These are phyloP conservation scores for Trilocha varians DNA, from an alignment of 2,888 invertebrate genomes.

Conservation along the genomic window DNA sequence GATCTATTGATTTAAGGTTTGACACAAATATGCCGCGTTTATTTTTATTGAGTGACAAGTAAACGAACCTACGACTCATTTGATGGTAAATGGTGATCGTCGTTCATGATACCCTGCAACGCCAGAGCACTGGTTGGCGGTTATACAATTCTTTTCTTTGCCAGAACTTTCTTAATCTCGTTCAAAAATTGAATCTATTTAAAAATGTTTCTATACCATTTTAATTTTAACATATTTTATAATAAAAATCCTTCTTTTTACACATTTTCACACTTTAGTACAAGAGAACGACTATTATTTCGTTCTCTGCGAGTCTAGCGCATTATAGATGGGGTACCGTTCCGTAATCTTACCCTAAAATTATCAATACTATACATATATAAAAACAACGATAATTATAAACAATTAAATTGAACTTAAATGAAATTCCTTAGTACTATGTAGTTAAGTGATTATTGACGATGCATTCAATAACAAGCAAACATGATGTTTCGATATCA, in stretches of 20 bases:
- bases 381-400: conserved; percentile 1
- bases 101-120: too few species aligned
- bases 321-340: background rate
- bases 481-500: too few species aligned
- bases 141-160: too few species aligned
- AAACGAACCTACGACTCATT: too few species aligned
- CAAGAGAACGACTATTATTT: background rate
- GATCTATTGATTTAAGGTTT: too few species aligned
- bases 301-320: background rate
- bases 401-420: conserved; percentile 1
- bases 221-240: background rate
- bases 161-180: too few species aligned
- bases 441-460: background rate
- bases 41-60: too few species aligned
- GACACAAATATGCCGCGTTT: too few species aligned
- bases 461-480: too few species aligned
- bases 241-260: background rate
- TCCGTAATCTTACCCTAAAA: background rate
- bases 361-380: background rate
- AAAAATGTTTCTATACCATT: background rate
- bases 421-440: background rate
- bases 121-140: too few species aligned
- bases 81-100: too few species aligned
- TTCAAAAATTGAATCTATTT: background rate
- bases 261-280: background rate